Evolutionary conservation across 2,797 vertebrate species (phyloP).

Genomic region (Phoxinus dragarum): DNA sequence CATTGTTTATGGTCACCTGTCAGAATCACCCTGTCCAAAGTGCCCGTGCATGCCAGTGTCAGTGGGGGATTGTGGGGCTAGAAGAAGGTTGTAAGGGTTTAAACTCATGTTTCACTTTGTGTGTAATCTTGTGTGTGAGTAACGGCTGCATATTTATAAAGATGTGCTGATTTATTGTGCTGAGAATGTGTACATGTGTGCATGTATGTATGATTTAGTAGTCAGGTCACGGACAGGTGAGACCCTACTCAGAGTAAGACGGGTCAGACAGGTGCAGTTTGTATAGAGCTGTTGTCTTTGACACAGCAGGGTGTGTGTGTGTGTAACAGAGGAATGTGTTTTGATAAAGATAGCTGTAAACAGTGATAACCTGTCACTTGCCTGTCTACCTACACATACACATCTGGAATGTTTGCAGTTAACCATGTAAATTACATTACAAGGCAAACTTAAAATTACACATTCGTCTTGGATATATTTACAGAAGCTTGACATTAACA

Average conservation of each 20-base stretch:
- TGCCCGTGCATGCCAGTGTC: slow-evolving; percentile 22
- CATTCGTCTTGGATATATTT: slow-evolving; percentile 16
- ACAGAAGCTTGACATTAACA: slow-evolving; percentile 35
- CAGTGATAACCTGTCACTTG: slow-evolving; percentile 47
- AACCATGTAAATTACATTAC: slow-evolving; percentile 32
- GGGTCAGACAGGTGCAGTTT: slow-evolving; percentile 43
- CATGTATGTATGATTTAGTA: slow-evolving; percentile 46
- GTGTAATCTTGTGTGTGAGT: slow-evolving; percentile 33
- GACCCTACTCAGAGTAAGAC: slow-evolving; percentile 28
- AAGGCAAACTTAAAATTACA: slow-evolving; percentile 39
- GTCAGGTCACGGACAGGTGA: slow-evolving; percentile 53
- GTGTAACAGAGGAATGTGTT: slow-evolving; percentile 47
- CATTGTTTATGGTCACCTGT: slow-evolving; percentile 49
- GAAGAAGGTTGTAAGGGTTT: slow-evolving; percentile 27
- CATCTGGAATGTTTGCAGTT: slow-evolving; percentile 45
- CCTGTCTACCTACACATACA: slow-evolving; percentile 5
- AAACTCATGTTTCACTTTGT: slow-evolving; percentile 37
- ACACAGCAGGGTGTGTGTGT: slow-evolving; percentile 49
- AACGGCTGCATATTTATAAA: slow-evolving; percentile 44
- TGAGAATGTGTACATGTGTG: slow-evolving; percentile 47
- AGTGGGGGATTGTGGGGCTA: slow-evolving; percentile 1
- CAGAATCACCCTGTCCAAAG: slow-evolving; percentile 26
- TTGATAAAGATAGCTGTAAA: slow-evolving; percentile 53
- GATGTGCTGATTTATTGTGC: slow-evolving; percentile 40
- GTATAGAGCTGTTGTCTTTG: slow-evolving; percentile 52